Evolutionary conservation across 2,888 invertebrate species (phyloP).

Genomic region (Agriopis leucophaearia): DNA sequence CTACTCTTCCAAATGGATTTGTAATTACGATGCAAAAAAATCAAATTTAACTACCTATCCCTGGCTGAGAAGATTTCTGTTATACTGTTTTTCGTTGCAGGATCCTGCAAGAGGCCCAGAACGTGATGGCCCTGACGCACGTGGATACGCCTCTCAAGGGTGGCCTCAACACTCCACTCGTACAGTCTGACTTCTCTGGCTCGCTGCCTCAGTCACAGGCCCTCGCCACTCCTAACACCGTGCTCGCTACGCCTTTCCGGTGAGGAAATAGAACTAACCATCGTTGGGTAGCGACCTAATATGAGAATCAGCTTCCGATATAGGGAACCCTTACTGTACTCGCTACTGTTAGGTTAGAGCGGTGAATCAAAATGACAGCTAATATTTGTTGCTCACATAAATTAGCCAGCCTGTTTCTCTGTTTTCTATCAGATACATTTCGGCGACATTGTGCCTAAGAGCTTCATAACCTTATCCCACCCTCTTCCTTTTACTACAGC

Average conservation of each 20-base stretch:
- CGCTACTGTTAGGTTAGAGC: too few relatives aligned
- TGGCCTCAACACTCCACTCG: conserved; percentile 97
- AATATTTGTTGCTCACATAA: too few relatives aligned
- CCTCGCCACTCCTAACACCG: conserved; percentile 95
- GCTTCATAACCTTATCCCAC: too few relatives aligned
- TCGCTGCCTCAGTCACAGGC: conserved; percentile 90
- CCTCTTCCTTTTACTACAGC: too few relatives aligned
- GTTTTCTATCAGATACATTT: too few relatives aligned
- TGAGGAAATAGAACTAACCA: conserved; percentile 44
- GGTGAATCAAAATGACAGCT: too few relatives aligned
- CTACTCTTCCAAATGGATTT: too few relatives aligned
- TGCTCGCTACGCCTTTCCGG: conserved; percentile 95
- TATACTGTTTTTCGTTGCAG: conserved; percentile 58
- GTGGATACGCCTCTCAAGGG: conserved; percentile 99
- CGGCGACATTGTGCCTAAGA: too few relatives aligned
- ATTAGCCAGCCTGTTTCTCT: too few relatives aligned
- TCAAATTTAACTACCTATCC: background rate
- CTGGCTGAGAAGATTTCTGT: background rate
- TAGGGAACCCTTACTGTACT: too few relatives aligned
- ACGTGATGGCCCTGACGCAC: conserved; percentile 98
- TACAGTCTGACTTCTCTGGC: conserved; percentile 95
- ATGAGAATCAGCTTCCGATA: too few relatives aligned
- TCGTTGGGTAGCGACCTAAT: background rate
- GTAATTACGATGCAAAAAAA: too few relatives aligned
- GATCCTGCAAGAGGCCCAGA: conserved; percentile 97